Evolutionary conservation across 2,797 vertebrate genomes (phyloP).

Genomic region (Rhodeus uyekii): DNA sequence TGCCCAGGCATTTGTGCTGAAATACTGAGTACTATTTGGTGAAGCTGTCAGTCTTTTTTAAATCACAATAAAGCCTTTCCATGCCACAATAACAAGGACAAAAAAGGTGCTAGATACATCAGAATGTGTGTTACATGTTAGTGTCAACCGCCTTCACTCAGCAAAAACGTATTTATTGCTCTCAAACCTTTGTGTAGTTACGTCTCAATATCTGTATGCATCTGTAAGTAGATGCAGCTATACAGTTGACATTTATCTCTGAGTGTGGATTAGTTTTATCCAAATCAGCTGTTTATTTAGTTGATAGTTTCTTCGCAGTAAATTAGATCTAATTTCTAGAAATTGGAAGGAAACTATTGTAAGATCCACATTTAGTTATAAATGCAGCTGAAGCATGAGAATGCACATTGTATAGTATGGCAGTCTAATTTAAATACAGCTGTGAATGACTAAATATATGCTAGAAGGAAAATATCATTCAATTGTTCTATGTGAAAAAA

Average conservation of each 20-base stretch:
- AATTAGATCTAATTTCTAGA: background rate
- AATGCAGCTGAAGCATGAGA: background rate
- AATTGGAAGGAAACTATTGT: background rate
- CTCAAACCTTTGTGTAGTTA: constrained; percentile 11
- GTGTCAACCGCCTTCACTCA: background rate
- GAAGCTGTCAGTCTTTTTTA: background rate
- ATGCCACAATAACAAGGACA: background rate
- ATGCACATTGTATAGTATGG: constrained; percentile 1
- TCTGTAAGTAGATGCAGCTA: background rate
- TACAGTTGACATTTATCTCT: background rate
- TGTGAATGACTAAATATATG: background rate
- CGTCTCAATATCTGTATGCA: background rate
- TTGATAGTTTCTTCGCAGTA: background rate
- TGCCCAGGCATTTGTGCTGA: background rate
- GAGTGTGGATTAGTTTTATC: background rate
- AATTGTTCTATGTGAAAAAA: too few relatives aligned
- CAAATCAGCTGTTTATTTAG: background rate
- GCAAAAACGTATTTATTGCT: background rate
- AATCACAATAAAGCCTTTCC: background rate
- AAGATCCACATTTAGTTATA: background rate
- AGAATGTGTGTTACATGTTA: background rate
- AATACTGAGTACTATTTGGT: background rate
- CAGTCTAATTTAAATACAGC: background rate
- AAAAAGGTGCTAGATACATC: background rate
- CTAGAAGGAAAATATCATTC: background rate